Evolutionary conservation across 1,140 invertebrate species (phyloP).

Genomic region (Onthophagus taurus): DNA sequence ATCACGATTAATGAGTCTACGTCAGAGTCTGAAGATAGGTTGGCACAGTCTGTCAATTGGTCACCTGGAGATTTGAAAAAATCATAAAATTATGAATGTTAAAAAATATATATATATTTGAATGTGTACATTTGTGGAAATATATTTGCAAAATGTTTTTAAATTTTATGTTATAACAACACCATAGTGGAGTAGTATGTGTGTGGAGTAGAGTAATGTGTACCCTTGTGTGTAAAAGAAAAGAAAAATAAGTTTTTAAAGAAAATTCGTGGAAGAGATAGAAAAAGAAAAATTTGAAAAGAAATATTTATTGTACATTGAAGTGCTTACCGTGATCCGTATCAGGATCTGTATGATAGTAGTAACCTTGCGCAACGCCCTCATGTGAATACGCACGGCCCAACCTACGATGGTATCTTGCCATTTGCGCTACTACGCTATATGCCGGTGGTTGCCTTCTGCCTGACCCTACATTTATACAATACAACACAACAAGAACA

Average conservation of each 20-base stretch:
- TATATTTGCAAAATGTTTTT: no score
- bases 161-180: no score
- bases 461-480: conserved; percentile 36
- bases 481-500: no score
- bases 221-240: no score
- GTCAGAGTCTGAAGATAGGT: conserved; percentile 16
- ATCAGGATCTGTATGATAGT: conserved; percentile 59
- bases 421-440: conserved; percentile 71
- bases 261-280: no score
- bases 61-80: conserved; percentile 26
- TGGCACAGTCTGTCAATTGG: conserved; percentile 24
- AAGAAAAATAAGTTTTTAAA: no score
- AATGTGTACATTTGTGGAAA: no score
- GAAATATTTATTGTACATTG: no score
- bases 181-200: no score
- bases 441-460: conserved; percentile 59
- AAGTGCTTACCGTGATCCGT: conserved; percentile 51
- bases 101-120: neutral
- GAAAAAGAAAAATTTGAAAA: no score
- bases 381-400: conserved; percentile 79
- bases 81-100: neutral
- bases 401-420: conserved; percentile 61
- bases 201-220: no score
- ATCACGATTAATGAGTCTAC: conserved; percentile 34
- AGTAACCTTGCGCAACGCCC: conserved; percentile 67